phyloP scores from a whole-genome alignment of 2,888 invertebrate genomes.

The Ophion ellenae region DNA sequence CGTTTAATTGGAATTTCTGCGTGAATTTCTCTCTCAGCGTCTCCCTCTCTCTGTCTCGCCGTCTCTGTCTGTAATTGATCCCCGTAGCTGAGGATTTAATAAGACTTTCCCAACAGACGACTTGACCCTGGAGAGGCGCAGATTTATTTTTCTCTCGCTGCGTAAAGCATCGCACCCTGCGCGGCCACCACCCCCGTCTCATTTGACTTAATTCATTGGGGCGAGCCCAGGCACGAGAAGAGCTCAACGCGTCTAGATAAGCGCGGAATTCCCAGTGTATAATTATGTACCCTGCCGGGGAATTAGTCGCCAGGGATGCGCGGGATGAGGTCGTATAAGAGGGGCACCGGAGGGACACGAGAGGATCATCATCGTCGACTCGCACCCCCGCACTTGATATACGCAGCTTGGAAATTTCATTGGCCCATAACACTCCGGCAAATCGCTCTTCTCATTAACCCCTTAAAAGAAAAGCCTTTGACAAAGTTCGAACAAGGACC shows the following conservation, averaged over 20 bases:
- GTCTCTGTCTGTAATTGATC: not conserved
- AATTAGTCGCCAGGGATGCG: conserved; percentile 25
- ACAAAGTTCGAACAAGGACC: too few relatives aligned
- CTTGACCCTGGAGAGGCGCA: conserved; percentile 11
- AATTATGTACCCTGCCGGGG: conserved; percentile 25
- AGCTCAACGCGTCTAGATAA: conserved; percentile 33
- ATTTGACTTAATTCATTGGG: conserved; percentile 36
- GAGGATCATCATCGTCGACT: conserved; percentile 15
- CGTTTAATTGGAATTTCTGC: not conserved
- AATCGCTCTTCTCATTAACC: too few relatives aligned
- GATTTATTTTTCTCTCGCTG: conserved; percentile 33
- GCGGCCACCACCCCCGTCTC: conserved; percentile 3
- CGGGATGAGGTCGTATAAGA: conserved; percentile 7
- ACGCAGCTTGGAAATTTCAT: conserved; percentile 25
- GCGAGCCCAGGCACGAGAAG: not conserved
- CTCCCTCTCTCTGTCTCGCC: not conserved
- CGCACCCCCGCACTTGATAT: not conserved
- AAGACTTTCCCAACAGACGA: conserved; percentile 26
- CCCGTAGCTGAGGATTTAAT: conserved; percentile 7
- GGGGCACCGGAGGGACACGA: not conserved
- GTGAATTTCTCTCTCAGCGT: conserved; percentile 9
- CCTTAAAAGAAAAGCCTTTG: too few relatives aligned
- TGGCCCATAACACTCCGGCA: not conserved
- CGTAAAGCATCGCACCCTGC: conserved; percentile 1
- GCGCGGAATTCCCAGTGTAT: conserved; percentile 34